These are phyloP conservation scores for Tetramorium simillimum DNA, from an alignment of 1,140 invertebrate species.

Conservation along the genomic window DNA sequence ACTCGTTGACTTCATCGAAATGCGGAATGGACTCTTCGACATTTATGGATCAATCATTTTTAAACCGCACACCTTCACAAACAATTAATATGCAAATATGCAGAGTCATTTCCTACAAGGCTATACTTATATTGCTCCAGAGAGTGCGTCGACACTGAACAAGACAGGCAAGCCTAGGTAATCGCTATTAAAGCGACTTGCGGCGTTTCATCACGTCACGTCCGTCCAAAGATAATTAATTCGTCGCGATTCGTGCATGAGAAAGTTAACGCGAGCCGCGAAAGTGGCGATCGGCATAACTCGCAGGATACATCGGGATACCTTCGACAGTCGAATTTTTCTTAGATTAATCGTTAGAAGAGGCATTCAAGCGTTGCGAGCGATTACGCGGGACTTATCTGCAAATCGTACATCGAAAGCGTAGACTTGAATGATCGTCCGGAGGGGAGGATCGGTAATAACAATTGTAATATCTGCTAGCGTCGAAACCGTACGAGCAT, in stretches of 20 bases:
- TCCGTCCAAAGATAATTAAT: slow-evolving; percentile 11
- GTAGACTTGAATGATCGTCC: background rate
- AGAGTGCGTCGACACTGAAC: background rate
- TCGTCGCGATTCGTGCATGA: background rate
- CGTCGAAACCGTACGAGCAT: background rate
- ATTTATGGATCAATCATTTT: background rate
- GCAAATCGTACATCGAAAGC: background rate
- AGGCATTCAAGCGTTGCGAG: slow-evolving; percentile 26
- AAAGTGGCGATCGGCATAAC: slow-evolving; percentile 32
- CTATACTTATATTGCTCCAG: background rate
- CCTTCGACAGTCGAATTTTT: background rate
- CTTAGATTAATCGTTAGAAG: slow-evolving; percentile 9
- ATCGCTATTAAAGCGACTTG: background rate
- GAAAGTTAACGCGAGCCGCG: slow-evolving; percentile 48
- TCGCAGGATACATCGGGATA: background rate
- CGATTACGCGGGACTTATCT: slow-evolving; percentile 12
- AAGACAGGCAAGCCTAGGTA: background rate
- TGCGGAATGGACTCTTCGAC: background rate
- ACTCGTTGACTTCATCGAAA: too few relatives aligned
- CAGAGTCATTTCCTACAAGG: background rate
- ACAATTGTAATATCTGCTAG: background rate
- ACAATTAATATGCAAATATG: background rate
- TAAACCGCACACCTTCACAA: background rate
- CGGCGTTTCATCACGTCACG: slow-evolving; percentile 3
- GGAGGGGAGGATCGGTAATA: background rate